phyloP scores from a whole-genome alignment of 2,797 vertebrate species.

The Chelon labrosus region DNA sequence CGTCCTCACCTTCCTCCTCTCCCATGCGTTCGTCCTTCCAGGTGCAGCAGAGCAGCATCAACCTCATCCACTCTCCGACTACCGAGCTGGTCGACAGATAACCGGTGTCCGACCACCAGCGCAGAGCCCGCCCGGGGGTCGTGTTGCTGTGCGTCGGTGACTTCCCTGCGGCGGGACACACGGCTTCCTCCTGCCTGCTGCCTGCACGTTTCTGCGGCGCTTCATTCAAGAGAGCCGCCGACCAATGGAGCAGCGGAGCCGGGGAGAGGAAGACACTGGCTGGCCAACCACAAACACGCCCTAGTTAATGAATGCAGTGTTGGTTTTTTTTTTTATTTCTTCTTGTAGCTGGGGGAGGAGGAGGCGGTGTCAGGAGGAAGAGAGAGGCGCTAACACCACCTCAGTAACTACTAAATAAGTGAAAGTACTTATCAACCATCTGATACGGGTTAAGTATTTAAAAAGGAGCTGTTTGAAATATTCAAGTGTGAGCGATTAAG shows the following conservation, averaged over 20 bases:
- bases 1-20: constrained; percentile 92
- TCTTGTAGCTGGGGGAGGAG: neutral
- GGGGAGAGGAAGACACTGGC: constrained; percentile 31
- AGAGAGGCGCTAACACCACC: constrained; percentile 1
- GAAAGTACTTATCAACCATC: neutral
- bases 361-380: constrained; percentile 2
- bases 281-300: constrained; percentile 68
- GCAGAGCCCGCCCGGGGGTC: constrained; percentile 47
- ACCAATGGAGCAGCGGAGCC: constrained; percentile 62
- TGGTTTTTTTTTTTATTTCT: neutral
- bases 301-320: constrained; percentile 32
- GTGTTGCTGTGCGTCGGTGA: constrained; percentile 47
- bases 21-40: constrained; percentile 99
- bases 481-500: neutral
- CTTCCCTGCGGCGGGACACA: constrained; percentile 42
- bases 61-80: constrained; percentile 91
- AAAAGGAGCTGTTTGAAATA: neutral
- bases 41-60: constrained; percentile 98
- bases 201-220: constrained; percentile 62
- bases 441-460: neutral
- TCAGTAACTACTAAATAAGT: neutral
- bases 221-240: constrained; percentile 65
- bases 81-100: constrained; percentile 70
- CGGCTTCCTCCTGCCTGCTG: constrained; percentile 50
- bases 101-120: constrained; percentile 57